These are phyloP conservation scores for Drosophila bunnanda DNA, from an alignment of 2,888 invertebrate genomes.

Conservation along the genomic window DNA sequence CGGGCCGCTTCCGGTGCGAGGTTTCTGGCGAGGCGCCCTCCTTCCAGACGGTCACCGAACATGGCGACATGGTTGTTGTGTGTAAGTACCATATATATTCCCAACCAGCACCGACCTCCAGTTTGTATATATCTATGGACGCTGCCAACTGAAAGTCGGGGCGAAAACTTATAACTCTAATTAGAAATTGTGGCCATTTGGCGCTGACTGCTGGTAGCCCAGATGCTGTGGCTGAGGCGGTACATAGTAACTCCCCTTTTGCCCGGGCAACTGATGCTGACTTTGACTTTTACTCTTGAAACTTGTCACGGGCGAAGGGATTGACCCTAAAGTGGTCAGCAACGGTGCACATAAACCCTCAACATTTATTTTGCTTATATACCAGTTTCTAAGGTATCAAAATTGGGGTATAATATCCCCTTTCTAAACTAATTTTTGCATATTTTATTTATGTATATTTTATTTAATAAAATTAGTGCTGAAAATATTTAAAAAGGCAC, in stretches of 20 bases:
- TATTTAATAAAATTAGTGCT: no score
- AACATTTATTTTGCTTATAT: not conserved
- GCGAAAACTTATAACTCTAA: constrained; percentile 68
- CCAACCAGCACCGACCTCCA: not conserved
- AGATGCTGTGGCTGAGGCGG: constrained; percentile 20
- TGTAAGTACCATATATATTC: constrained; percentile 86
- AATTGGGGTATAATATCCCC: not conserved
- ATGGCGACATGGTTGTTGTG: constrained; percentile 89
- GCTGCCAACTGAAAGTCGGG: constrained; percentile 39
- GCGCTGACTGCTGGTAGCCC: constrained; percentile 31
- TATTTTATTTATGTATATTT: not conserved
- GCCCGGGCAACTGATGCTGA: constrained; percentile 15
- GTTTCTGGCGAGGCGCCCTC: constrained; percentile 90
- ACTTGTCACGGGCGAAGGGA: constrained; percentile 7
- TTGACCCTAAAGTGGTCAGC: constrained; percentile 14
- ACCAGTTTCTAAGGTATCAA: no score
- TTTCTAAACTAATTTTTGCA: not conserved
- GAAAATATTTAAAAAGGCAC: not conserved
- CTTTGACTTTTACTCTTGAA: constrained; percentile 39
- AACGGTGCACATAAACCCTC: no score
- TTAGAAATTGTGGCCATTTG: constrained; percentile 59
- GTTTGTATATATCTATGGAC: not conserved
- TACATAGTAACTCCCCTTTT: not conserved
- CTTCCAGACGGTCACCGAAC: constrained; percentile 89
- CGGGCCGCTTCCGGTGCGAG: constrained; percentile 89